Conservation (phyloP, 2,113 vertebrate species). For the Saccopteryx leptura region DNA sequence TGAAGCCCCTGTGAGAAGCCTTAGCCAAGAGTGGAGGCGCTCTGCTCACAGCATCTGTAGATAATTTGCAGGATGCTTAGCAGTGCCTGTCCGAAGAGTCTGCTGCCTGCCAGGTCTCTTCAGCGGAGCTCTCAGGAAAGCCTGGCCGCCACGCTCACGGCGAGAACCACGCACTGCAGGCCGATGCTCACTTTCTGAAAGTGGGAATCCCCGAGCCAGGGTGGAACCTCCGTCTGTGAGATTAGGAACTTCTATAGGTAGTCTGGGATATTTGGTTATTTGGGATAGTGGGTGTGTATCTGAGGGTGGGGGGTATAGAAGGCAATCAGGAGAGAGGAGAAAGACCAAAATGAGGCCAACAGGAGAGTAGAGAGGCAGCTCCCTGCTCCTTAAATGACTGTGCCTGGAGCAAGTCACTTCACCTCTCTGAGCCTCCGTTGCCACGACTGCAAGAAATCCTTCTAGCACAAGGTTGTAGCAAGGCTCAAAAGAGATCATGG, state of each 20-base stretch:
- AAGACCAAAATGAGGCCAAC: not conserved
- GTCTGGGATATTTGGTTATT: not conserved
- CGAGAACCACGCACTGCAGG: not conserved
- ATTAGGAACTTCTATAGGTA: not conserved
- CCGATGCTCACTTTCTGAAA: not conserved
- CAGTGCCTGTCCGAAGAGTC: fast-evolving
- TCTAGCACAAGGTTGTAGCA: no score
- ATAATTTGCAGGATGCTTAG: not conserved
- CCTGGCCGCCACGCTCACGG: fast-evolving
- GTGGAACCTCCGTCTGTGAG: not conserved
- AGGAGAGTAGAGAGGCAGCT: not conserved
- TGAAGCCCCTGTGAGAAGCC: not conserved
- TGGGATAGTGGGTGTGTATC: not conserved
- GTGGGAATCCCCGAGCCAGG: not conserved
- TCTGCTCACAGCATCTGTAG: not conserved
- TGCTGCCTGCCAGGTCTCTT: not conserved
- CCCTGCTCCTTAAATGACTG: not conserved
- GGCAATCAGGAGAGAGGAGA: not conserved
- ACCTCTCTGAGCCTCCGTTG: not conserved
- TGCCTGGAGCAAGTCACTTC: not conserved
- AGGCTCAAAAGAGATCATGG: not conserved
- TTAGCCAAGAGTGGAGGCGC: not conserved
- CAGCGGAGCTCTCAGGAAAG: not conserved
- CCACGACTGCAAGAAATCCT: not conserved
- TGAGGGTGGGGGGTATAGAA: not conserved